Conservation (phyloP, 2,888 invertebrate genomes). For the Agrilus cyanescens region DNA sequence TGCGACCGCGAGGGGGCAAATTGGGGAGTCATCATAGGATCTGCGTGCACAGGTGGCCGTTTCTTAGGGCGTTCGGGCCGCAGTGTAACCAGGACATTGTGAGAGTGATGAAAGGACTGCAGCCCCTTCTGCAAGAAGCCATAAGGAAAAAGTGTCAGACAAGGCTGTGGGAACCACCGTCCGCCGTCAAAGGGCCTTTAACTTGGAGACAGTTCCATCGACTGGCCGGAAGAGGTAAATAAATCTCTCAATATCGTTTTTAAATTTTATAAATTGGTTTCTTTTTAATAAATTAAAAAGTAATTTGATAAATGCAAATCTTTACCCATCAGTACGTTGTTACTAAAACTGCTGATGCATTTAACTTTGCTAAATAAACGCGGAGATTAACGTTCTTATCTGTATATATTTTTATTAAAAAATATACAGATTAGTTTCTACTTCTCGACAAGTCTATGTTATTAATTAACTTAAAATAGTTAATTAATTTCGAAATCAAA, state of each 20-base stretch:
- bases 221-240: constrained; percentile 67
- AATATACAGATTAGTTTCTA: too few species aligned
- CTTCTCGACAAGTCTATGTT: too few species aligned
- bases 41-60: constrained; percentile 77
- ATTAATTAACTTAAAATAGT: too few species aligned
- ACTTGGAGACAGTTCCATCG: constrained; percentile 98
- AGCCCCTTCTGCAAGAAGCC: constrained; percentile 89
- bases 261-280: too few species aligned
- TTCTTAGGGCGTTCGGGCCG: constrained; percentile 70
- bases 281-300: too few species aligned
- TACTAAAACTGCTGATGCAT: too few species aligned
- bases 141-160: constrained; percentile 83
- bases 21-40: constrained; percentile 20
- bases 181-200: constrained; percentile 87
- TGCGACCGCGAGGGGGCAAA: constrained; percentile 18
- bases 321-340: too few species aligned
- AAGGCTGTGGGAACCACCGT: constrained; percentile 84
- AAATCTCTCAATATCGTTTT: neutral
- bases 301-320: too few species aligned
- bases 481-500: too few species aligned
- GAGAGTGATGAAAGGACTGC: constrained; percentile 77
- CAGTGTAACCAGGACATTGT: constrained; percentile 85
- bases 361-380: too few species aligned
- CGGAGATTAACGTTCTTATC: too few species aligned
- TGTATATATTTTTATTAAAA: too few species aligned